Evolutionary conservation across 2,113 vertebrate species (phyloP).

Genomic region (Zosterops pallidus): DNA sequence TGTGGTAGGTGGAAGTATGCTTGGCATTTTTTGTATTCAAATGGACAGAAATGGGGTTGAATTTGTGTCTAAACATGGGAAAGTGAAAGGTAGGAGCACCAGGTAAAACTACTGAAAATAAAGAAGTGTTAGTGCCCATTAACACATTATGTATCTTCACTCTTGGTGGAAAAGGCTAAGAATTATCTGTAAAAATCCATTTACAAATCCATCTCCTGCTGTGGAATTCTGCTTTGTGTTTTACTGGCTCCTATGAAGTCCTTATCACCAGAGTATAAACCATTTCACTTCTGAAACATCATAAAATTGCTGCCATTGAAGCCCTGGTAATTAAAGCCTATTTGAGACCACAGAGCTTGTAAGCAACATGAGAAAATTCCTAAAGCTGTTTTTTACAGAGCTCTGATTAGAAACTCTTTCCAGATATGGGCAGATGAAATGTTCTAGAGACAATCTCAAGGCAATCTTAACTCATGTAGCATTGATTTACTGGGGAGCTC

Average conservation of each 20-base stretch:
- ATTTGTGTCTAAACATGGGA: neutral
- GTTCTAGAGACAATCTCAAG: constrained; percentile 42
- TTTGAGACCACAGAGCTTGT: constrained; percentile 13
- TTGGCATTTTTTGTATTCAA: neutral
- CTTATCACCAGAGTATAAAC: constrained; percentile 27
- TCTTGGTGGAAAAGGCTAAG: neutral
- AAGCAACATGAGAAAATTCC: constrained; percentile 7
- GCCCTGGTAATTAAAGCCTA: neutral
- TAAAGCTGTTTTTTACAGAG: neutral
- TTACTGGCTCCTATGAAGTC: neutral
- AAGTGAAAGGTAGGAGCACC: neutral
- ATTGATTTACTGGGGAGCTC: constrained; percentile 42
- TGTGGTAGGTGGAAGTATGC: neutral
- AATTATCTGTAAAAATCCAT: neutral
- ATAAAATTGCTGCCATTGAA: constrained; percentile 23
- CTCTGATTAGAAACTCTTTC: constrained; percentile 34
- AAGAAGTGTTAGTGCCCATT: neutral
- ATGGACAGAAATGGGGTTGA: neutral
- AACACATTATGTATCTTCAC: neutral
- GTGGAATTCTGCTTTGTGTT: constrained; percentile 6
- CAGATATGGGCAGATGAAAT: constrained; percentile 41
- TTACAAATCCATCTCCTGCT: neutral
- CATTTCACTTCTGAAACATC: constrained; percentile 5
- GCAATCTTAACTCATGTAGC: constrained; percentile 47
- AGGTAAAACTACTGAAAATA: neutral